phyloP scores from a whole-genome alignment of 2,888 invertebrate genomes.

The Pegoplata infirma region DNA sequence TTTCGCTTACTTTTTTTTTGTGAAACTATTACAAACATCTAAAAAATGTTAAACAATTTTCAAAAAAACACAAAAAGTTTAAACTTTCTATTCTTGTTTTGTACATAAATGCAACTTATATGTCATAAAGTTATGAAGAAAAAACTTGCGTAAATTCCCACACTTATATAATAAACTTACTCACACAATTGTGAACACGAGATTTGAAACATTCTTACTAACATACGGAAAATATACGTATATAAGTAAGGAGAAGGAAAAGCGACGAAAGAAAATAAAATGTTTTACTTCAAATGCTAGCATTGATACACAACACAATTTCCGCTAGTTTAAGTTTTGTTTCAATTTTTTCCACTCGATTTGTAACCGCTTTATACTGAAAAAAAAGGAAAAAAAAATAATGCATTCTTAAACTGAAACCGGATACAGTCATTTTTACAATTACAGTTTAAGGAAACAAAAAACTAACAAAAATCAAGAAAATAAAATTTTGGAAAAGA shows the following conservation, averaged over 20 bases:
- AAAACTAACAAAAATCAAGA: neutral
- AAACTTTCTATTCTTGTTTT: slow-evolving; percentile 36
- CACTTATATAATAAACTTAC: slow-evolving; percentile 26
- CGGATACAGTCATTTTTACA: slow-evolving; percentile 56
- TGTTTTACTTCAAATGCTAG: slow-evolving; percentile 52
- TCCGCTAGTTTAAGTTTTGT: slow-evolving; percentile 42
- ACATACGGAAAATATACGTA: too few species aligned
- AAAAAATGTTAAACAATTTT: neutral
- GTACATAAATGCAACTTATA: slow-evolving; percentile 49
- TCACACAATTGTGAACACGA: slow-evolving; percentile 35
- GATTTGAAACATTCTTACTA: too few species aligned
- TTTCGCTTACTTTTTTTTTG: too few species aligned
- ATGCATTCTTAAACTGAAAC: slow-evolving; percentile 25
- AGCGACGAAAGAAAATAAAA: too few species aligned
- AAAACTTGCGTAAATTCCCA: slow-evolving; percentile 53
- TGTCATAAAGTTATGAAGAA: slow-evolving; percentile 57
- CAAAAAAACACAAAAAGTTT: slow-evolving; percentile 22
- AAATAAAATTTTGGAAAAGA: too few species aligned
- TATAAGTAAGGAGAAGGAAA: neutral
- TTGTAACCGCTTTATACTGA: too few species aligned
- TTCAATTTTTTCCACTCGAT: slow-evolving; percentile 8
- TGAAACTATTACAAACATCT: slow-evolving; percentile 39
- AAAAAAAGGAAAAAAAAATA: neutral
- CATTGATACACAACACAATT: slow-evolving; percentile 58
- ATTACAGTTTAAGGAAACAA: slow-evolving; percentile 31